Evolutionary conservation across 2,888 invertebrate species (phyloP).

Genomic region (Tuberolachnus salignus): DNA sequence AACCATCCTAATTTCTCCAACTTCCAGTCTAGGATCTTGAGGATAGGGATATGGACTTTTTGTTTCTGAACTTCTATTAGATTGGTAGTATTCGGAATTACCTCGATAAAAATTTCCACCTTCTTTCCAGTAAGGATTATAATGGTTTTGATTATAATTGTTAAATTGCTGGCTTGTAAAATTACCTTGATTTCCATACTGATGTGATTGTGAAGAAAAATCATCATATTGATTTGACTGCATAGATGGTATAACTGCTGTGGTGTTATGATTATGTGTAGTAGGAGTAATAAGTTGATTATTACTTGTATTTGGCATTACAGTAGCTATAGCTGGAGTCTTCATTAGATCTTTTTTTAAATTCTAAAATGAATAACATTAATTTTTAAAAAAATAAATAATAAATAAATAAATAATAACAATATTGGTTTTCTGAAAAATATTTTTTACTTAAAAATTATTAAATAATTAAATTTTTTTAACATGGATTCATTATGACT

Average conservation of each 20-base stretch:
- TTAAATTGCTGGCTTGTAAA: conserved; percentile 30
- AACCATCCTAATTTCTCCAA: conserved; percentile 49
- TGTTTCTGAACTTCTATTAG: conserved; percentile 21
- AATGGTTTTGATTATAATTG: conserved; percentile 45
- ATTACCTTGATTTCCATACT: conserved; percentile 38
- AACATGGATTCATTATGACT: too few species aligned
- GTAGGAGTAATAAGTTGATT: conserved; percentile 47
- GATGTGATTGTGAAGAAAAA: conserved; percentile 42
- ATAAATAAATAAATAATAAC: neutral
- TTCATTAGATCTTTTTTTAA: conserved; percentile 53
- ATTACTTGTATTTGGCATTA: conserved; percentile 59
- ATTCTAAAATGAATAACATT: conserved; percentile 47
- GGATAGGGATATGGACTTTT: conserved; percentile 48
- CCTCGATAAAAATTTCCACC: conserved; percentile 16
- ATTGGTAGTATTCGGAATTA: conserved; percentile 49
- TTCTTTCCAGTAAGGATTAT: conserved; percentile 51
- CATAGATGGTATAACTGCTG: conserved; percentile 15
- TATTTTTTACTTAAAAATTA: neutral
- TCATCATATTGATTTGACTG: conserved; percentile 50
- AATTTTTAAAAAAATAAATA: too few species aligned
- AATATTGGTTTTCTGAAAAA: neutral
- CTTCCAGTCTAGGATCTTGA: conserved; percentile 52
- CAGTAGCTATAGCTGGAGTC: conserved; percentile 59
- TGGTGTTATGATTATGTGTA: conserved; percentile 36
- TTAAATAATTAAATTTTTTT: too few species aligned